Evolutionary conservation across 2,797 vertebrate genomes (phyloP).

Genomic region (Rallus crepitans): DNA sequence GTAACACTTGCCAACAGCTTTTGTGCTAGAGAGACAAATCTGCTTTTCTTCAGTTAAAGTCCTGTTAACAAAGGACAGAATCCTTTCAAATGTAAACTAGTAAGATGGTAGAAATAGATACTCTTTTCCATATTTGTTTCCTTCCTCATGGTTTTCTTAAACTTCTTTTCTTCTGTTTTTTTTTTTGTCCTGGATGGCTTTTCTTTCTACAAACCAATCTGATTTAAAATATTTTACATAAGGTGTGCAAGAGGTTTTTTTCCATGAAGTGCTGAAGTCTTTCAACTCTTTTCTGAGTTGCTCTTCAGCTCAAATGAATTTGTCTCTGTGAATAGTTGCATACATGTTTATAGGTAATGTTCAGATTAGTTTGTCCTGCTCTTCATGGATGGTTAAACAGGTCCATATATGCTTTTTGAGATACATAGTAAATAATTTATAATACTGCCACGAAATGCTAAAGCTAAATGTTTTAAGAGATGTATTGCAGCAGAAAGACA

Average conservation of each 20-base stretch:
- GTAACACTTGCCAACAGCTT: slow-evolving; percentile 47
- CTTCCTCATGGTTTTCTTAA: slow-evolving; percentile 2
- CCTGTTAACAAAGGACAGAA: slow-evolving; percentile 64
- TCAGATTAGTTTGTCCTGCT: neutral
- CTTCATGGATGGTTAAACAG: neutral
- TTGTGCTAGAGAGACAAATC: slow-evolving; percentile 40
- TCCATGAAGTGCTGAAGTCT: neutral
- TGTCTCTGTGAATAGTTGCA: neutral
- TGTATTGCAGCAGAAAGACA: neutral
- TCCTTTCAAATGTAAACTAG: slow-evolving; percentile 67
- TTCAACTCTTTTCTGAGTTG: neutral
- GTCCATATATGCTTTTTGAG: neutral
- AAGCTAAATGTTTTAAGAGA: neutral
- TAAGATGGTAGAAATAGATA: slow-evolving; percentile 50
- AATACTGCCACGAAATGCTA: neutral
- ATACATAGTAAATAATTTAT: neutral
- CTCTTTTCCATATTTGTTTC: slow-evolving; percentile 22
- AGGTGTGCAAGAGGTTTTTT: neutral
- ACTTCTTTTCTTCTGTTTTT: neutral
- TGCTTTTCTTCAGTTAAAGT: slow-evolving; percentile 66
- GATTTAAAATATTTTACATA: slow-evolving; percentile 13
- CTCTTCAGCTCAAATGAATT: neutral
- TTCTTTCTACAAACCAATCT: slow-evolving; percentile 16
- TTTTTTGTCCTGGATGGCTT: neutral
- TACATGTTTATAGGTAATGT: neutral